Base-by-base conservation (phyloP, 2,113 vertebrate species). In the Erpornis zantholeuca region DNA sequence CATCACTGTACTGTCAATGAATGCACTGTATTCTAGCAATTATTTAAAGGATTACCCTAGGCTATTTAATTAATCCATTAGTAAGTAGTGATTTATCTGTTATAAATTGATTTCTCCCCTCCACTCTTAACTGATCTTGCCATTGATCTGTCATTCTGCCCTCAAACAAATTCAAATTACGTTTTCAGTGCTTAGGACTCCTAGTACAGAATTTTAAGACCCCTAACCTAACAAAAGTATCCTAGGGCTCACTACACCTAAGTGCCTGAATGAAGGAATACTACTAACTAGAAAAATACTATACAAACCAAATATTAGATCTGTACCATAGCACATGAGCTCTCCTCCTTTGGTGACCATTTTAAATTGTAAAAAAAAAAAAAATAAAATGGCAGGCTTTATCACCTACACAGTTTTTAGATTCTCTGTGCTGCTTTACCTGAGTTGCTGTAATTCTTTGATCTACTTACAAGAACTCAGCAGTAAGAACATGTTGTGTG, bases 61-160 rank as follows among this genome's bases (percentile, higher is more conserved):
- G 47, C 76, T 85, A 87, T 92, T 95, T 94, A 95, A 91, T 81
- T 88, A 96, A 92, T 92, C 82, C 44, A 94, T 94, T 95, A 97
- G 90, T 54, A 94, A 83, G 57, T 71, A 95, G 59, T 57, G 91
- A 94, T 53, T 91, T 95, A 93, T 75, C 59, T 87, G 66, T 82
- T 90, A 89, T 53, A 95, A 94, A 93, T 36, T 75, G 82, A 96
- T 96, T 95, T 95, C 20, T 86, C 49, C 73, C 61, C 69, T 88
- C 73, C 18, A 90, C 23, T 59, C 68, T 92, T 85, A 90, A 91
- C 56, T 45, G 61, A 94, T 96, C 45, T 59, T 73, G 60, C 45
- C 53, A 95, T 69, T 92, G 79, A 94, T 96, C 54, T 88, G 72
- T 71, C 65, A 85, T 77, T 94, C 77, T 93, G 66, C 45, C 71